These are phyloP conservation scores for Scarus forsteni DNA, from an alignment of 2,797 vertebrate species.

Conservation along the genomic window DNA sequence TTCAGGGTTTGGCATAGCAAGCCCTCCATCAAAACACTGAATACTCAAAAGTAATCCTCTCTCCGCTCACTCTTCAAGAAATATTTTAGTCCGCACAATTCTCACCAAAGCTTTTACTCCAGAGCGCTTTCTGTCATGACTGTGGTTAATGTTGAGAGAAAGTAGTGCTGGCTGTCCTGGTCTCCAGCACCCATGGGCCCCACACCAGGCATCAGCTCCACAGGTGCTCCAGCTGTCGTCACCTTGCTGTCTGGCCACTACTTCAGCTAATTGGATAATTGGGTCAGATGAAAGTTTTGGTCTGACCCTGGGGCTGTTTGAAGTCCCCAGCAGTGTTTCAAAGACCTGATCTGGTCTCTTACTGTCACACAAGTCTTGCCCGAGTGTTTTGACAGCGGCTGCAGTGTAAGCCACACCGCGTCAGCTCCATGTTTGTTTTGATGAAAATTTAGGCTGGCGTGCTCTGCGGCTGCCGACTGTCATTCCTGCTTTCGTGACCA, in stretches of 20 bases:
- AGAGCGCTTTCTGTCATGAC: conserved; percentile 10
- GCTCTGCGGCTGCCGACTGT: conserved; percentile 60
- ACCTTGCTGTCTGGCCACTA: conserved; percentile 59
- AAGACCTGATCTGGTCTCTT: conserved; percentile 47
- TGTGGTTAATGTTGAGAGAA: conserved; percentile 8
- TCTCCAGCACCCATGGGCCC: conserved; percentile 35
- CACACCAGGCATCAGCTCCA: conserved; percentile 42
- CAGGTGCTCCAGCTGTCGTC: conserved; percentile 73
- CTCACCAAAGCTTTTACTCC: not conserved
- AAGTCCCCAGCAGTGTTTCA: conserved; percentile 52
- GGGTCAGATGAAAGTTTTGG: conserved; percentile 64
- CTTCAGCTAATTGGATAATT: conserved; percentile 83
- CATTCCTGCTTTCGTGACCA: conserved; percentile 61
- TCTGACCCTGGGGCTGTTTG: conserved; percentile 42
- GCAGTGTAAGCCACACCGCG: conserved; percentile 43
- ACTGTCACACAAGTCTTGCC: conserved; percentile 32
- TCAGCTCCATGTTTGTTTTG: conserved; percentile 66
- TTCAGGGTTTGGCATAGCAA: no score
- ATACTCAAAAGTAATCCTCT: no score
- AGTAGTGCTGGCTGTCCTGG: conserved; percentile 12
- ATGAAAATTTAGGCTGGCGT: conserved; percentile 57
- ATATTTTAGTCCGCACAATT: no score
- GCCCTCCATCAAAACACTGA: no score
- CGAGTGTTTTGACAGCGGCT: conserved; percentile 57
- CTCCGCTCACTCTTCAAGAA: no score